These are phyloP conservation scores for Aphodius sticticus DNA, from an alignment of 2,888 invertebrate species.

Conservation along the genomic window DNA sequence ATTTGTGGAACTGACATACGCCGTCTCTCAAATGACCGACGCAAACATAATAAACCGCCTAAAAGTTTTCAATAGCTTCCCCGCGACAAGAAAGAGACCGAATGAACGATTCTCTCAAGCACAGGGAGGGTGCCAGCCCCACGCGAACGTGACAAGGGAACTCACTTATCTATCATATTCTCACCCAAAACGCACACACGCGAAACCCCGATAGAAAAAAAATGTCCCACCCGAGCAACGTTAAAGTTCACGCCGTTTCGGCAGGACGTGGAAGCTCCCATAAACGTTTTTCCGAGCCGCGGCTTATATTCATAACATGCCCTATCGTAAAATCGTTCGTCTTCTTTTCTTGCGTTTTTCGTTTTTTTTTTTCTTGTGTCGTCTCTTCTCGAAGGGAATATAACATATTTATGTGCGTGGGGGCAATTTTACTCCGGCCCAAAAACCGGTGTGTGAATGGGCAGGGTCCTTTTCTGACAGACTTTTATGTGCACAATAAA, in stretches of 20 bases:
- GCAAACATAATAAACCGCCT: not conserved
- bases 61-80: not conserved
- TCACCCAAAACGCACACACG: not conserved
- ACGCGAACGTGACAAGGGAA: slow-evolving; percentile 30
- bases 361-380: not conserved
- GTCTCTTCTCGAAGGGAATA: not conserved
- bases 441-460: not conserved
- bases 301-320: slow-evolving; percentile 5
- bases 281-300: slow-evolving; percentile 35
- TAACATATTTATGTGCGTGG: not conserved
- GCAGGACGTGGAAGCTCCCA: slow-evolving; percentile 23
- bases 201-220: not conserved
- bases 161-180: slow-evolving; percentile 40
- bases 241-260: slow-evolving; percentile 4
- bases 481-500: slow-evolving; percentile 4
- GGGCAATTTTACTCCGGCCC: not conserved
- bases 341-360: slow-evolving; percentile 4
- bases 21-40: not conserved
- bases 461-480: not conserved
- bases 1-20: not conserved
- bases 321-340: slow-evolving; percentile 4
- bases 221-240: not conserved
- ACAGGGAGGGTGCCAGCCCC: not conserved
- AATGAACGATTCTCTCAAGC: not conserved
- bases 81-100: not conserved